Evolutionary conservation across 1,140 invertebrate species (phyloP).

Genomic region (Hydropsyche tenuis): DNA sequence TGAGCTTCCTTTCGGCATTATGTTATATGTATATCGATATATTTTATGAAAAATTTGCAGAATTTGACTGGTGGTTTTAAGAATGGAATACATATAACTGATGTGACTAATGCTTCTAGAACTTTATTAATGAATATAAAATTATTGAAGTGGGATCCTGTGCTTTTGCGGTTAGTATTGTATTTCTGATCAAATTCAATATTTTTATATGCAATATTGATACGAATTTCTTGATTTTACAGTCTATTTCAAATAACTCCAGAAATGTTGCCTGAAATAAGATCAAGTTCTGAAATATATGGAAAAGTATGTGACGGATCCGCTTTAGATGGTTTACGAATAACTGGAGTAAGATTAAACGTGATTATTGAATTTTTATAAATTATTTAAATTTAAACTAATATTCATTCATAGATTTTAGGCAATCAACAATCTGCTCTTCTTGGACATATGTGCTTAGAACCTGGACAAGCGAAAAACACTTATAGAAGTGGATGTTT

Average conservation of each 20-base stretch:
- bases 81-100: constrained; percentile 90
- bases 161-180: constrained; percentile 67
- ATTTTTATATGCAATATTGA: too few species aligned
- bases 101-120: constrained; percentile 96
- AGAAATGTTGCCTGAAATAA: constrained; percentile 83
- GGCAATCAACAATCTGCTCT: constrained; percentile 96
- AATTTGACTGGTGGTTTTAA: constrained; percentile 85
- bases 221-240: constrained; percentile 49
- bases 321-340: constrained; percentile 78
- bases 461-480: constrained; percentile 91
- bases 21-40: too few species aligned
- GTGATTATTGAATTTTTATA: constrained; percentile 33
- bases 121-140: constrained; percentile 96
- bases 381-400: constrained; percentile 14
- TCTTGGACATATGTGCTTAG: constrained; percentile 92
- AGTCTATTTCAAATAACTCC: constrained; percentile 78
- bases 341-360: constrained; percentile 78
- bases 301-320: constrained; percentile 73
- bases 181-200: too few species aligned
- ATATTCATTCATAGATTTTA: constrained; percentile 73
- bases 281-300: constrained; percentile 88
- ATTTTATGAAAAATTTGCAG: constrained; percentile 59
- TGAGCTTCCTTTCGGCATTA: too few species aligned
- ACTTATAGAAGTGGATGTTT: constrained; percentile 98
- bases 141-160: constrained; percentile 90